Base-by-base conservation (phyloP, 2,797 vertebrate species). In the Sorex maritimensis region DNA sequence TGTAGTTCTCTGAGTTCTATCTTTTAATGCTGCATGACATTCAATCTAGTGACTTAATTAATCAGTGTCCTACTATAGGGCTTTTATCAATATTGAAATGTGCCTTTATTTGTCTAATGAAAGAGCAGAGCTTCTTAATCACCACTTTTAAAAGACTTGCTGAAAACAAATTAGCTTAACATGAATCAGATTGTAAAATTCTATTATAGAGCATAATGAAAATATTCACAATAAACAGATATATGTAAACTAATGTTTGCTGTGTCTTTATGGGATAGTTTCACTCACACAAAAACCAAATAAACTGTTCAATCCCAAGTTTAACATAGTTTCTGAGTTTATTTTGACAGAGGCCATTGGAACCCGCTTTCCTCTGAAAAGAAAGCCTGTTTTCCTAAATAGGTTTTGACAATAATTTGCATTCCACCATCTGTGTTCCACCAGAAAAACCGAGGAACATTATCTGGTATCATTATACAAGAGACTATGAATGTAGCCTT, bases 171-270 rank as follows among this genome's bases (percentile, higher is more conserved):
- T 88, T 85, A 81, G 44, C 24, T 86, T 65, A 91, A 68, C 34
- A 87, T 83, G n/a, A 94, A 71, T 74, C 44, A 52, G 78, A 78
- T 71, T 89, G 26, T 30, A 65, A 85, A 86, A 81, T 74, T 80
- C n/a, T 26, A 55, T 90, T 95, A 26, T 13, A 46, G 34, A 73
- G 12, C 11, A 55, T 81, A 92, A 86, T 78, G 86, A 89, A 38
- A 63, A 34, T 92, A 23, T 69, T 81, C 9, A 78, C 23, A 41
- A 34, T 67, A 94, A 88, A 12, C 38, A 86, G 55, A 68, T 23
- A 55, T 44, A 52, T 38, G 17, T 68, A 69, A 89, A 78, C 71
- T 61, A 86, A 58, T 61, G 38, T 49, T 68, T 72, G 34, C 46
- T 83, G 14, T n/a, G 63, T 15, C 6, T 72, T 72, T 89, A 38